These are phyloP conservation scores for Oenanthe melanoleuca DNA, from an alignment of 2,113 vertebrate genomes.

Conservation along the genomic window DNA sequence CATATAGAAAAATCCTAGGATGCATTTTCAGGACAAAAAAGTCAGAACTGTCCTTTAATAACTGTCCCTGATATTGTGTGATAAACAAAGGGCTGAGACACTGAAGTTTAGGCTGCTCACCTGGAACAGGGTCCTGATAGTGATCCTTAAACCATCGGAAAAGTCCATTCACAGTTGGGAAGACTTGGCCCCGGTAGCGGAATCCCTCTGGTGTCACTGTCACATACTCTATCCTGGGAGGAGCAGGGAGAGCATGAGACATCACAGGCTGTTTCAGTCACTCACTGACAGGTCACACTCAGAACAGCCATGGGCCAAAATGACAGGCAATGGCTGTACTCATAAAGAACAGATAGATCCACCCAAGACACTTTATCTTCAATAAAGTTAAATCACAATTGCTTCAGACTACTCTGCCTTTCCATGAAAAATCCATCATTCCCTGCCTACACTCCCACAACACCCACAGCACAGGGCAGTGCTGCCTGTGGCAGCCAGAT, in stretches of 20 bases:
- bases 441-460: neutral
- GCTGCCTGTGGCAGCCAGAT: neutral
- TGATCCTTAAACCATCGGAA: slow-evolving; percentile 99
- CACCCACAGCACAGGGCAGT: neutral
- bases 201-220: slow-evolving; percentile 97
- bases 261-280: neutral
- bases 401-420: neutral
- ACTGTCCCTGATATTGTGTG: neutral
- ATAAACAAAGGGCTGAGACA: neutral
- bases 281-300: neutral
- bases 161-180: slow-evolving; percentile 92
- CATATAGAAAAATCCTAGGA: neutral
- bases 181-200: slow-evolving; percentile 95
- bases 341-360: neutral
- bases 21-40: neutral
- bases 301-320: neutral
- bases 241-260: neutral
- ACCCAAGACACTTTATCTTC: neutral
- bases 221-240: slow-evolving; percentile 90
- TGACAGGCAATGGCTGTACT: fast-evolving
- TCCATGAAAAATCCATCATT: neutral
- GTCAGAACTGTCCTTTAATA: neutral
- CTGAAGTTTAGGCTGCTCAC: slow-evolving; percentile 59
- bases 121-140: slow-evolving; percentile 96
- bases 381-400: neutral